phyloP scores from a whole-genome alignment of 2,113 vertebrate species.

The Cheirogaleus medius region DNA sequence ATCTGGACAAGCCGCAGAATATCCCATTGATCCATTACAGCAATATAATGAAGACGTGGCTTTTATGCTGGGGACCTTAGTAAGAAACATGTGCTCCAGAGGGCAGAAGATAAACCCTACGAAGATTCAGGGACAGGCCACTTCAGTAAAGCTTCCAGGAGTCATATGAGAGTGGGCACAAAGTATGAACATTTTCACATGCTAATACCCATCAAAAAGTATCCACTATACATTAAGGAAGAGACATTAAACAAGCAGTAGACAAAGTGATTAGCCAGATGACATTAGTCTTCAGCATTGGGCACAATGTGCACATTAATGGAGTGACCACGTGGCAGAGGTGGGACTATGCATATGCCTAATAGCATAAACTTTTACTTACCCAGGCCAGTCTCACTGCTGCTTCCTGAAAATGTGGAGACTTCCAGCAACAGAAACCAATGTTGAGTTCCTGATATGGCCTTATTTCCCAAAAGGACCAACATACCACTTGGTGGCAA shows the following conservation, averaged over 20 bases:
- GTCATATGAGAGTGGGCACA: neutral
- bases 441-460: neutral
- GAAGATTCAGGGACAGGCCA: neutral
- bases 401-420: neutral
- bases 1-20: slow-evolving; percentile 53
- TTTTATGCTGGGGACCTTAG: neutral
- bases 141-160: neutral
- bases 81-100: neutral
- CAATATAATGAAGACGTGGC: neutral
- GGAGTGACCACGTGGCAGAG: neutral
- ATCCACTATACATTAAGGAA: neutral
- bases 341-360: neutral
- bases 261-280: neutral
- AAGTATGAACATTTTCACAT: neutral
- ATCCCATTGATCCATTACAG: slow-evolving; percentile 24
- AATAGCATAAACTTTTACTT: neutral
- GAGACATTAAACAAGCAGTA: neutral
- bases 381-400: neutral
- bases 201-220: neutral
- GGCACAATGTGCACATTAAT: neutral
- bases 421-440: neutral
- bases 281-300: neutral
- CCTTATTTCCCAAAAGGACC: neutral
- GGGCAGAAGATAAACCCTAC: neutral
- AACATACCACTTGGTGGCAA: neutral